Percentiles rank a stretch among this genome's conserved stretches.
Conservation (phyloP, 37 sponge, comb jelly and placozoan species). For the Agelas oroides region DNA sequence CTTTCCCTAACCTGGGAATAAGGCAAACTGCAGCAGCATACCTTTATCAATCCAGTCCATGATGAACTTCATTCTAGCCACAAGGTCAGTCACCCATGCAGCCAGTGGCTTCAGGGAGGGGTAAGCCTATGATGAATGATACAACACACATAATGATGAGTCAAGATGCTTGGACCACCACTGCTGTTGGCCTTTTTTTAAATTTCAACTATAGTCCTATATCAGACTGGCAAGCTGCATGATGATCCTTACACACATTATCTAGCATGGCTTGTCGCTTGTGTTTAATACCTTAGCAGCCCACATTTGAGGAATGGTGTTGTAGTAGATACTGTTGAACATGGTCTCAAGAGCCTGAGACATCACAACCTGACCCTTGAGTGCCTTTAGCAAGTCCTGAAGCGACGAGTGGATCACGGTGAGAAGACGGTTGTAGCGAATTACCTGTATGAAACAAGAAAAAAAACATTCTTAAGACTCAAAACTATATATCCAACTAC, state of each 20-base stretch:
- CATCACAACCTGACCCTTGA: constrained; percentile 97
- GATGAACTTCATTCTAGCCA: constrained; percentile 87
- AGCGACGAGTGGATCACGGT: constrained; percentile 73
- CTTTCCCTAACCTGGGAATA: no score
- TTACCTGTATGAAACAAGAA: constrained; percentile 76
- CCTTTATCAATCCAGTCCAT: constrained; percentile 90
- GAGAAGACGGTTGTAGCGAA: constrained; percentile 92
- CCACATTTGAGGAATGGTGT: constrained; percentile 91
- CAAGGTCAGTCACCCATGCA: constrained; percentile 92
- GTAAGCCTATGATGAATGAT: constrained; percentile 70
- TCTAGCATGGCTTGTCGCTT: no score
- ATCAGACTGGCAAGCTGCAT: not conserved
- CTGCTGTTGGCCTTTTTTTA: not conserved
- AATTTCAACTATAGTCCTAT: not conserved
- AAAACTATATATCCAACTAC: not conserved
- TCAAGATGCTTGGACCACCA: not conserved
- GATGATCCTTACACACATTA: not conserved
- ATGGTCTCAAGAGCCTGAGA: constrained; percentile 92
- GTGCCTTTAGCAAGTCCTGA: constrained; percentile 87
- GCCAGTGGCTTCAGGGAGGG: constrained; percentile 97
- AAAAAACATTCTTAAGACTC: not conserved
- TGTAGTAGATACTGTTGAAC: constrained; percentile 92
- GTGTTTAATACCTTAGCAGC: constrained; percentile 84
- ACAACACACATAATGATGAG: not conserved
- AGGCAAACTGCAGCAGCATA: no score